These are phyloP conservation scores for Lasioglossum zephyrum DNA, from an alignment of 2,888 invertebrate genomes.

Conservation along the genomic window DNA sequence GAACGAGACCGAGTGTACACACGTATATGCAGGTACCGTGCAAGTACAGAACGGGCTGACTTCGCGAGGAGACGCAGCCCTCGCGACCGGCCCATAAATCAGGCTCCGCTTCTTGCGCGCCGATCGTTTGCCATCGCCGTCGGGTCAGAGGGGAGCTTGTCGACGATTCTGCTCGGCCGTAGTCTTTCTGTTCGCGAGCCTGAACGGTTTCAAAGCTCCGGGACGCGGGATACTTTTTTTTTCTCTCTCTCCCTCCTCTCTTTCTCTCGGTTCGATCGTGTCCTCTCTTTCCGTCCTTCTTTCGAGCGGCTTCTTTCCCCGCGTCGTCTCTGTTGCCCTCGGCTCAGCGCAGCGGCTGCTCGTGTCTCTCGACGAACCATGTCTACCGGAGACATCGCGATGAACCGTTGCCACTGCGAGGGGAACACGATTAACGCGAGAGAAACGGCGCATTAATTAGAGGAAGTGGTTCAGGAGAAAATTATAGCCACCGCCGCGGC, in stretches of 20 bases:
- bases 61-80: slow-evolving; percentile 66
- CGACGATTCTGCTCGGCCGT: slow-evolving; percentile 69
- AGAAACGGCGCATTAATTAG: slow-evolving; percentile 79
- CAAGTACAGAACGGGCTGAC: slow-evolving; percentile 51
- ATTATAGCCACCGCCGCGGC: slow-evolving; percentile 38
- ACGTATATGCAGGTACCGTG: slow-evolving; percentile 31
- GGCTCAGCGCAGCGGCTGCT: neutral
- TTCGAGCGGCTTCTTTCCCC: neutral
- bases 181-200: slow-evolving; percentile 67
- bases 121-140: slow-evolving; percentile 79
- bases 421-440: slow-evolving; percentile 76
- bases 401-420: slow-evolving; percentile 60
- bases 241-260: neutral
- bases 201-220: slow-evolving; percentile 52
- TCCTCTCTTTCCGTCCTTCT: slow-evolving; percentile 1
- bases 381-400: slow-evolving; percentile 43
- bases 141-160: slow-evolving; percentile 76
- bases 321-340: neutral
- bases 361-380: slow-evolving; percentile 1
- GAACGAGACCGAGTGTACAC: slow-evolving; percentile 5
- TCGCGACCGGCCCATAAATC: slow-evolving; percentile 78
- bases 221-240: slow-evolving; percentile 57
- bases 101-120: slow-evolving; percentile 79
- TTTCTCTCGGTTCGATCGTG: neutral
- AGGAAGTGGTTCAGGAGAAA: slow-evolving; percentile 62